phyloP scores from a whole-genome alignment of 1,140 invertebrate species.

The Ooceraea biroi region DNA sequence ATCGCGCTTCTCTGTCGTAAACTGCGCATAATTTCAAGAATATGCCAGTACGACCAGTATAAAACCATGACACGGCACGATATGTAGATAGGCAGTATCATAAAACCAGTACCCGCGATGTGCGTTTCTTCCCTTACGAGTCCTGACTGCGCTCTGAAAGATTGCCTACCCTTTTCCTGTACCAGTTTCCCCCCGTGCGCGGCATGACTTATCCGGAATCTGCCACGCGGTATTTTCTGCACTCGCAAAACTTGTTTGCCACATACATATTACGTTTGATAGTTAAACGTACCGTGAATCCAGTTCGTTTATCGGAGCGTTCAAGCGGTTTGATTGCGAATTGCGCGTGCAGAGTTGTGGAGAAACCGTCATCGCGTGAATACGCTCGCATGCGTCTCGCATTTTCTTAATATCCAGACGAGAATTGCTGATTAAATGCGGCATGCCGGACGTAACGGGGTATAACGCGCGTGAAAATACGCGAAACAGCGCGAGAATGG shows the following conservation, averaged over 20 bases:
- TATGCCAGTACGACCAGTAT: conserved; percentile 15
- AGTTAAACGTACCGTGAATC: conserved; percentile 52
- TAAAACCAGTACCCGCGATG: conserved; percentile 44
- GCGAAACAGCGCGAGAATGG: background rate
- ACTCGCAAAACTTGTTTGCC: conserved; percentile 43
- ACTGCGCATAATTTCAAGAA: conserved; percentile 66
- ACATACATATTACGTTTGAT: conserved; percentile 44
- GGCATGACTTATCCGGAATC: background rate
- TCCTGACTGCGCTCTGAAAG: conserved; percentile 5
- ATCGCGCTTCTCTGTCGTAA: conserved; percentile 50
- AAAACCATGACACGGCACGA: conserved; percentile 27
- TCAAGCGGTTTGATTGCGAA: conserved; percentile 48
- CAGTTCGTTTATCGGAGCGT: conserved; percentile 38
- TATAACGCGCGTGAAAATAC: background rate
- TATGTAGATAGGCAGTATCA: conserved; percentile 54
- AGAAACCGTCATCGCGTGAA: conserved; percentile 10
- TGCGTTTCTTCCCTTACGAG: conserved; percentile 19
- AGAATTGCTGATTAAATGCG: background rate
- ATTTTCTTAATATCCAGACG: background rate
- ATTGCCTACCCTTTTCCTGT: background rate
- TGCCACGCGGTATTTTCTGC: conserved; percentile 9
- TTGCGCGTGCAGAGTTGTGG: background rate
- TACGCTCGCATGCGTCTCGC: no score
- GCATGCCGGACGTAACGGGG: no score
- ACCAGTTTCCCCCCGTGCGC: background rate